Evolutionary conservation across 2,113 vertebrate species (phyloP).

Genomic region (Callithrix jacchus): DNA sequence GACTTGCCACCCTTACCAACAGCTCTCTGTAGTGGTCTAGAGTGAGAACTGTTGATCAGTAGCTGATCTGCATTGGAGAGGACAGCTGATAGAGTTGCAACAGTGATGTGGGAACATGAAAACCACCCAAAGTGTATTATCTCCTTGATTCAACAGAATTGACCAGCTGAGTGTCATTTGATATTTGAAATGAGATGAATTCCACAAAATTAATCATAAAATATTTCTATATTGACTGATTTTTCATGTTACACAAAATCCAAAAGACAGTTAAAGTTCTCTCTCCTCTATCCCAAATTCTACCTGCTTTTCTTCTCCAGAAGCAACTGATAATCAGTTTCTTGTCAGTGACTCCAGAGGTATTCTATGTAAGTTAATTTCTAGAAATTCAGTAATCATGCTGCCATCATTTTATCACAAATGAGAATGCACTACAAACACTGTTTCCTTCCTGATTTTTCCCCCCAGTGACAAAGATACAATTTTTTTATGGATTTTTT

Average conservation of each 20-base stretch:
- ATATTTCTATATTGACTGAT: not conserved
- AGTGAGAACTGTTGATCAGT: not conserved
- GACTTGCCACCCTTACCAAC: not conserved
- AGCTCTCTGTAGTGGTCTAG: not conserved
- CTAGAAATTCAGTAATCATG: not conserved
- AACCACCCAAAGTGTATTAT: not conserved
- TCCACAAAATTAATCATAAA: not conserved
- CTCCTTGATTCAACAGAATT: not conserved
- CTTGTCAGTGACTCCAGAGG: not conserved
- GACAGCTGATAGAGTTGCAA: not conserved
- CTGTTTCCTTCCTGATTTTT: not conserved
- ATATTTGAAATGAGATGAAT: not conserved
- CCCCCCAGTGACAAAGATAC: not conserved
- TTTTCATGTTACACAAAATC: not conserved
- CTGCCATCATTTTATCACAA: not conserved
- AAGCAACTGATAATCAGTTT: not conserved
- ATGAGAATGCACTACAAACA: not conserved
- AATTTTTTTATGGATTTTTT: not conserved
- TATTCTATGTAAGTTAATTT: not conserved
- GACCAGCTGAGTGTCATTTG: not conserved
- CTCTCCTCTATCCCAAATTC: not conserved
- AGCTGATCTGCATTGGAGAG: not conserved
- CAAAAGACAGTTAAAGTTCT: not conserved
- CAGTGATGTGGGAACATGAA: not conserved
- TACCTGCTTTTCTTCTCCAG: not conserved